Percentiles rank a stretch among this genome's conserved stretches.
Conservation (phyloP, 2,797 vertebrate genomes). For the Gobio occitaniae region DNA sequence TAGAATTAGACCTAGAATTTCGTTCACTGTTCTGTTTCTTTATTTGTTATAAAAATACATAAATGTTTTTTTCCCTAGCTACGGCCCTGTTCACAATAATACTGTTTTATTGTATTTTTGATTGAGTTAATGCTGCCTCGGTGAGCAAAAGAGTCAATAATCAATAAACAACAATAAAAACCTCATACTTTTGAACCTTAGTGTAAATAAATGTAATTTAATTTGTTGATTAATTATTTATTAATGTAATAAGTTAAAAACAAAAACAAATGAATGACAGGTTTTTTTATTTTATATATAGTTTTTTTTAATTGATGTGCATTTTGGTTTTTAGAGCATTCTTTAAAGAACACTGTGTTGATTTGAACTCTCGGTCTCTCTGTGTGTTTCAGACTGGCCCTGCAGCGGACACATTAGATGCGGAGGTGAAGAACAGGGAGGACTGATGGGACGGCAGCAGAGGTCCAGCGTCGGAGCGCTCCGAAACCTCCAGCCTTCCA, state of each 20-base stretch:
- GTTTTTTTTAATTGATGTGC: too few relatives aligned
- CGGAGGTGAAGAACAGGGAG: conserved; percentile 53
- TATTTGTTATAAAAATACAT: too few relatives aligned
- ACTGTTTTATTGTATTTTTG: neutral
- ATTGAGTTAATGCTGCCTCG: neutral
- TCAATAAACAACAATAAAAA: neutral
- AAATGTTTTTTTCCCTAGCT: too few relatives aligned
- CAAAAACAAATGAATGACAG: neutral
- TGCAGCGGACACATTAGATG: conserved; percentile 13
- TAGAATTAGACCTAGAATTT: too few relatives aligned
- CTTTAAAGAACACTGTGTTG: neutral
- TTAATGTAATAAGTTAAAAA: neutral
- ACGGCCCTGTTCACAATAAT: neutral
- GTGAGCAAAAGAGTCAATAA: neutral
- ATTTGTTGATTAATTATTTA: neutral
- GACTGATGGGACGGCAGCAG: conserved; percentile 45
- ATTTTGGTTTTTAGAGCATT: neutral
- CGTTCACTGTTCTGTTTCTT: too few relatives aligned
- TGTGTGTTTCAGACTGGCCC: conserved; percentile 39
- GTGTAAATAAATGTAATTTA: neutral
- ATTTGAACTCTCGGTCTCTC: neutral
- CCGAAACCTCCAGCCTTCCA: conserved; percentile 47
- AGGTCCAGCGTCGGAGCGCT: conserved; percentile 58
- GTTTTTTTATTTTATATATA: neutral
- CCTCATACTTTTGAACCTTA: neutral